Conservation (phyloP, 2,113 vertebrate genomes). For the Mola mola region DNA sequence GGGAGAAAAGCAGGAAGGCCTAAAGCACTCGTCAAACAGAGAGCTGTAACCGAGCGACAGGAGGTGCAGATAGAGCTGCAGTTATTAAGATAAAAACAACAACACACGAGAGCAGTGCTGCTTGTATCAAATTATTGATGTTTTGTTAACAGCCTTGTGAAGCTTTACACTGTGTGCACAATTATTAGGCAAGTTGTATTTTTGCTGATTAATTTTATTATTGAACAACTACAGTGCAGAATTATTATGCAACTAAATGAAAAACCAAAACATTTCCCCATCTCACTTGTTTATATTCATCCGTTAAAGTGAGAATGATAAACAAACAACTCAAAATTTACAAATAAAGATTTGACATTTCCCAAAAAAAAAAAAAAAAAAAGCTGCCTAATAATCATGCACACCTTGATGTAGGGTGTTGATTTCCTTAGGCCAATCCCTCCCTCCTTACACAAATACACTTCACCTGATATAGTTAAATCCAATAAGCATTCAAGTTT, state of each 20-base stretch:
- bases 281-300: no score
- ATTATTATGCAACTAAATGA: no score
- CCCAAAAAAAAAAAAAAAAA: no score
- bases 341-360: no score
- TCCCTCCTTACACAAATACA: neutral
- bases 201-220: no score
- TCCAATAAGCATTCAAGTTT: neutral
- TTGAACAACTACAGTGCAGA: no score
- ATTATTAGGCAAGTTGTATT: no score
- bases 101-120: neutral
- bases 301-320: no score
- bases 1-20: constrained; percentile 68
- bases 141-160: no score
- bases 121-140: constrained; percentile 2
- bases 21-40: constrained; percentile 63
- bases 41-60: constrained; percentile 40
- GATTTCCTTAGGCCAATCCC: neutral
- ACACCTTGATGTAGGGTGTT: neutral
- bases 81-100: constrained; percentile 15
- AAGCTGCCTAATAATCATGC: neutral
- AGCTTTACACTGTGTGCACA: no score
- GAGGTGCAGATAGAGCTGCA: constrained; percentile 33
- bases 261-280: no score
- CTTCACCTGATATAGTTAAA: neutral
- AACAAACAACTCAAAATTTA: no score